A percentile compares a stretch with the other conserved stretches of the same genome.
Conservation (phyloP, 2,797 vertebrate genomes). For the Kryptopterus vitreolus region DNA sequence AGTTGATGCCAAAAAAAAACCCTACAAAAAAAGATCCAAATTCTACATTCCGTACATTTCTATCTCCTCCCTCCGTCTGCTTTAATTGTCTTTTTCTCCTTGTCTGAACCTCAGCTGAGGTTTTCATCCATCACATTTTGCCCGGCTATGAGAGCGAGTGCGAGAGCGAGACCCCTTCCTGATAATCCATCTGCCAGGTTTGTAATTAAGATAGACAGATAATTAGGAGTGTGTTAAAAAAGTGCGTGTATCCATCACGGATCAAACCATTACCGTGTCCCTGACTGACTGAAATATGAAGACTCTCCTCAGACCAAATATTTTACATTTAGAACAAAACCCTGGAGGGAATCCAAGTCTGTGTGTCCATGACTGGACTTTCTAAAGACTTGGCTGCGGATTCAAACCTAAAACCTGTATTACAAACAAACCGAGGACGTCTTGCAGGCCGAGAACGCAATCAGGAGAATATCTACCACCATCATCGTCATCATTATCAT, state of each 20-base stretch:
- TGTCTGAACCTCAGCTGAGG: constrained; percentile 37
- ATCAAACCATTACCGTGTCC: background rate
- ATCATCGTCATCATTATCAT: too few species aligned
- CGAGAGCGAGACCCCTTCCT: constrained; percentile 18
- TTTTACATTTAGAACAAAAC: background rate
- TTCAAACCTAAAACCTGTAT: background rate
- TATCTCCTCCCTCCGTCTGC: constrained; percentile 21
- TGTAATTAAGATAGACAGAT: constrained; percentile 32
- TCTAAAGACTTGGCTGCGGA: too few species aligned
- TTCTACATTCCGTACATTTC: too few species aligned
- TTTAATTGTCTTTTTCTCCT: constrained; percentile 67
- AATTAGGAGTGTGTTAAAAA: constrained; percentile 59
- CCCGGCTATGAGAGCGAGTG: constrained; percentile 6
- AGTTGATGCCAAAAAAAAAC: too few species aligned
- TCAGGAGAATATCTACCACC: too few species aligned
- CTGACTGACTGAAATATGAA: background rate
- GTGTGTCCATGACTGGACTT: background rate
- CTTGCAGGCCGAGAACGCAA: too few species aligned
- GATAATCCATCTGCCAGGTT: constrained; percentile 69
- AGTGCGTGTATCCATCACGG: constrained; percentile 24
- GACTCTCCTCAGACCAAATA: background rate
- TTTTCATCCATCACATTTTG: constrained; percentile 32
- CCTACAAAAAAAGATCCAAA: too few species aligned
- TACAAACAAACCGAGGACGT: too few species aligned
- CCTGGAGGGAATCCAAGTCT: background rate